phyloP scores from a whole-genome alignment of 2,797 vertebrate genomes.

The Cottoperca gobio region DNA sequence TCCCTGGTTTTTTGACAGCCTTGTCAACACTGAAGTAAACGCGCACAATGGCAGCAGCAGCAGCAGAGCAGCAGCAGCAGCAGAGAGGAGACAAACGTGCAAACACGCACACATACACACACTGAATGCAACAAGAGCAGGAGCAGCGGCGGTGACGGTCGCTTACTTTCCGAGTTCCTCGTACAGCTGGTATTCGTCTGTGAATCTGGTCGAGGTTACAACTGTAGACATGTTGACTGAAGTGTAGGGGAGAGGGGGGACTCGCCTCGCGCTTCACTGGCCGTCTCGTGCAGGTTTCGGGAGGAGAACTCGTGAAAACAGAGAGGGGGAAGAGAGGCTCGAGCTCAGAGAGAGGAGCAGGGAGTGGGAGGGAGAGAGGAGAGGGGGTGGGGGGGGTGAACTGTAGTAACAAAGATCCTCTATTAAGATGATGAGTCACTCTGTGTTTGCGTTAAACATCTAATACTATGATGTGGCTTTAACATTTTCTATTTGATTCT shows the following conservation, averaged over 20 bases:
- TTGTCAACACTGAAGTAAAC: slow-evolving; percentile 66
- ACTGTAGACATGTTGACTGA: slow-evolving; percentile 91
- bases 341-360: slow-evolving; percentile 56
- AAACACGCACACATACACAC: slow-evolving; percentile 35
- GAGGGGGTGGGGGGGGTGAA: slow-evolving; percentile 21
- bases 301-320: slow-evolving; percentile 82
- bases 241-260: slow-evolving; percentile 55
- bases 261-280: slow-evolving; percentile 77
- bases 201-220: slow-evolving; percentile 95
- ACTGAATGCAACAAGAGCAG: slow-evolving; percentile 65
- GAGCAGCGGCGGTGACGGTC: slow-evolving; percentile 41
- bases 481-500: background rate
- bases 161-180: slow-evolving; percentile 99
- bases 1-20: slow-evolving; percentile 65
- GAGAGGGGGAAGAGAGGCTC: slow-evolving; percentile 64
- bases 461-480: too few species aligned
- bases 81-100: slow-evolving; percentile 25
- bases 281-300: slow-evolving; percentile 81
- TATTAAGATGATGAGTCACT: slow-evolving; percentile 5
- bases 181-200: slow-evolving; percentile 97
- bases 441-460: background rate
- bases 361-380: slow-evolving; percentile 46
- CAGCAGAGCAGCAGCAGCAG: slow-evolving; percentile 39
- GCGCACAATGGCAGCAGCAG: slow-evolving; percentile 62
- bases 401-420: slow-evolving; percentile 75